Percentiles rank a stretch among this genome's conserved stretches.
Evolutionary conservation across 2,888 invertebrate genomes (phyloP).

Genomic region (Phyto melanocephala): DNA sequence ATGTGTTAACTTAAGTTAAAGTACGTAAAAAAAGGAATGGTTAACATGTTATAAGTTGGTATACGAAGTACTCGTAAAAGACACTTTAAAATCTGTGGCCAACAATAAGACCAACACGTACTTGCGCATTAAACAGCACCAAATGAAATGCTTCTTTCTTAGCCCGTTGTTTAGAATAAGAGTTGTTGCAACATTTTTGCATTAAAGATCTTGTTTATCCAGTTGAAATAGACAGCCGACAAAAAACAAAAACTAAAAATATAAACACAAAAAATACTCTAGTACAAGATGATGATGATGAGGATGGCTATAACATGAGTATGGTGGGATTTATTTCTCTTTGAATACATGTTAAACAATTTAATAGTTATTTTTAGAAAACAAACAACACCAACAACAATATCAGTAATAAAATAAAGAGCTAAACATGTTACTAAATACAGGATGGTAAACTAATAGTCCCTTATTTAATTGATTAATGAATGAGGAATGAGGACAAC

Average conservation of each 20-base stretch:
- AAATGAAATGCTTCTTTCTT: slow-evolving; percentile 17
- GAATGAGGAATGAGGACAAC: neutral
- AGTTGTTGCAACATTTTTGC: slow-evolving; percentile 53
- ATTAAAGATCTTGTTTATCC: slow-evolving; percentile 60
- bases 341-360: slow-evolving; percentile 50
- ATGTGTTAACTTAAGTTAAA: too few species aligned
- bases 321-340: slow-evolving; percentile 13
- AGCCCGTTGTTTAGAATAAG: slow-evolving; percentile 25
- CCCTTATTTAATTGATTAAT: slow-evolving; percentile 48
- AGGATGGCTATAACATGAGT: slow-evolving; percentile 8
- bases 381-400: slow-evolving; percentile 27
- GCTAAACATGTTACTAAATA: slow-evolving; percentile 3
- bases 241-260: neutral
- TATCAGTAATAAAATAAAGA: neutral
- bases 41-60: neutral
- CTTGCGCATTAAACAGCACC: slow-evolving; percentile 25
- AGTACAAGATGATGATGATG: slow-evolving; percentile 24
- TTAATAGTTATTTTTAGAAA: slow-evolving; percentile 61
- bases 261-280: neutral
- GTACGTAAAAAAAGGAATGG: too few species aligned
- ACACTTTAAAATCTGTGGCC: slow-evolving; percentile 20
- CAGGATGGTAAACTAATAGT: slow-evolving; percentile 40
- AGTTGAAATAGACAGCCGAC: slow-evolving; percentile 36
- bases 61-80: slow-evolving; percentile 1
- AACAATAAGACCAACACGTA: slow-evolving; percentile 31